These are phyloP conservation scores for Amphiprion clarkii DNA, from an alignment of 2,797 vertebrate species.

Conservation along the genomic window DNA sequence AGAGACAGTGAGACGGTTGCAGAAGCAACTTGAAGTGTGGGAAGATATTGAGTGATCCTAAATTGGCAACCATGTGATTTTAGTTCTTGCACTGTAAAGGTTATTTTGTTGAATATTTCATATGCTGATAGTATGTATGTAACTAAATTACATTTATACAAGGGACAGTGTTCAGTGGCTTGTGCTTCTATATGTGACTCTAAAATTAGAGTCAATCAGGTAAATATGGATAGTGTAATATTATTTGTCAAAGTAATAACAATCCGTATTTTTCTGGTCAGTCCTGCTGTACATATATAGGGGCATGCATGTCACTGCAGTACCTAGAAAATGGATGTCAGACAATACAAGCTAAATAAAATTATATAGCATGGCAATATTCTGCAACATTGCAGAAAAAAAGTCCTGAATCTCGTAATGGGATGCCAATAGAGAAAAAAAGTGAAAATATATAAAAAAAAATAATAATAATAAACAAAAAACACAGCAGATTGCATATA, in stretches of 20 bases:
- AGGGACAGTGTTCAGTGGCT: constrained; percentile 3
- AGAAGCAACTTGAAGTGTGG: constrained; percentile 53
- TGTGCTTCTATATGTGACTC: not conserved
- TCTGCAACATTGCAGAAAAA: not conserved
- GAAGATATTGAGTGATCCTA: constrained; percentile 61
- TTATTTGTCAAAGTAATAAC: not conserved
- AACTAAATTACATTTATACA: constrained; percentile 25
- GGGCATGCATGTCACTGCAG: not conserved
- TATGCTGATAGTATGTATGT: constrained; percentile 7
- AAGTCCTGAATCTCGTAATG: not conserved
- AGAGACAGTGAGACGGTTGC: constrained; percentile 23
- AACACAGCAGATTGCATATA: not conserved
- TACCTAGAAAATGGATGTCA: not conserved
- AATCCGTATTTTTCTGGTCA: no score
- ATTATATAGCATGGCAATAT: not conserved
- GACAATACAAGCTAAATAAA: constrained; percentile 1
- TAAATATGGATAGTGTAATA: not conserved
- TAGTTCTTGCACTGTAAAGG: constrained; percentile 4
- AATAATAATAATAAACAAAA: no score
- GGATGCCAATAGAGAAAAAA: not conserved
- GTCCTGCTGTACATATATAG: not conserved
- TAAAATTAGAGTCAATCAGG: not conserved
- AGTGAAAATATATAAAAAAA: not conserved
- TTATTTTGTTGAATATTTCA: constrained; percentile 49
- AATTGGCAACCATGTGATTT: constrained; percentile 32